phyloP scores from a whole-genome alignment of 1,140 invertebrate genomes.

The Cotesia glomerata region DNA sequence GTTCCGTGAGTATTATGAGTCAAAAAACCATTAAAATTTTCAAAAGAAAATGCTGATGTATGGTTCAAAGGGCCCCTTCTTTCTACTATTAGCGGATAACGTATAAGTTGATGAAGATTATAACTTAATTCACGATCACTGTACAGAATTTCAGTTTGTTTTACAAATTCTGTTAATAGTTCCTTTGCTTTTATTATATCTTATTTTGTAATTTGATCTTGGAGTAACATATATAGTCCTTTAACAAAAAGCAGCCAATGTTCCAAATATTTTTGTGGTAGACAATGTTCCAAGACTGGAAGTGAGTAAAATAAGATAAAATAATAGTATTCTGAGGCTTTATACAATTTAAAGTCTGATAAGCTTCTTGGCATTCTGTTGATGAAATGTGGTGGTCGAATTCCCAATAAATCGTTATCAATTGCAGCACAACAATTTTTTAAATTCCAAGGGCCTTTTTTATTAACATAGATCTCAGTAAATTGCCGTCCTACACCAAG shows the following conservation, averaged over 20 bases:
- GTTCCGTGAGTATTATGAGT: too few species aligned
- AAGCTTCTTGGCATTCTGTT: conserved; percentile 30
- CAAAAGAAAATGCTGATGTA: too few species aligned
- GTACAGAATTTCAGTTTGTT: too few species aligned
- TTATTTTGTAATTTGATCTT: conserved; percentile 17
- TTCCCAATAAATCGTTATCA: conserved; percentile 21
- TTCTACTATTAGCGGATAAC: too few species aligned
- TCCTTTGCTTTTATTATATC: conserved; percentile 31
- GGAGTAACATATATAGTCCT: conserved; percentile 26
- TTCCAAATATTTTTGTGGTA: conserved; percentile 37
- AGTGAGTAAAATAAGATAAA: conserved; percentile 38
- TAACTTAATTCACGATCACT: too few species aligned
- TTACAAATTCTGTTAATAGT: conserved; percentile 34
- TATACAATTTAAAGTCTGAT: conserved; percentile 27
- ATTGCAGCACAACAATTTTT: conserved; percentile 11
- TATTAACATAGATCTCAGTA: too few species aligned
- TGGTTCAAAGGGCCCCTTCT: too few species aligned
- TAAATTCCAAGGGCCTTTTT: conserved; percentile 31
- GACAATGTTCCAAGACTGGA: conserved; percentile 20
- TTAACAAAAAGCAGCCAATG: conserved; percentile 39
- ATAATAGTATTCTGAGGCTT: conserved; percentile 34
- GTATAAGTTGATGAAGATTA: too few species aligned
- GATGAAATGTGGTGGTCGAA: conserved; percentile 34
- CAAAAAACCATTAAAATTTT: too few species aligned
- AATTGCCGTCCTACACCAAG: too few species aligned